phyloP scores from a whole-genome alignment of 2,113 vertebrate species.

The Halcyon malimbica region DNA sequence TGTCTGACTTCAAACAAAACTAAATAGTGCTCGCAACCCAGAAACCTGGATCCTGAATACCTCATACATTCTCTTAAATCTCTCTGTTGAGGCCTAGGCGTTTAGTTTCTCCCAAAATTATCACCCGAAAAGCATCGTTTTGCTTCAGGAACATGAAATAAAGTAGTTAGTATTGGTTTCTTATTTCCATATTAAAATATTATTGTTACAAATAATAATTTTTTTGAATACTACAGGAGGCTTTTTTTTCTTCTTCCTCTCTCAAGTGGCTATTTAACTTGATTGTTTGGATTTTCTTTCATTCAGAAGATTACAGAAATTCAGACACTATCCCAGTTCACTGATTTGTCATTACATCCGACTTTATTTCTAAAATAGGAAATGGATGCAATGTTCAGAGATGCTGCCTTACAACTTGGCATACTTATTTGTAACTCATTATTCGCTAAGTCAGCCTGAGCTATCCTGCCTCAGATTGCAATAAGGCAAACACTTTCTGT shows the following conservation, averaged over 20 bases:
- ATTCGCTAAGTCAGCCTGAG: neutral
- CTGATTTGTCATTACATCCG: neutral
- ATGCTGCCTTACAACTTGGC: neutral
- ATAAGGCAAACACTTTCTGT: neutral
- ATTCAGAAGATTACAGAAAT: neutral
- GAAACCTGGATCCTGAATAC: neutral
- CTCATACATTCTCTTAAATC: neutral
- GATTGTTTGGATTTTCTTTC: neutral
- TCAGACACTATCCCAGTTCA: neutral
- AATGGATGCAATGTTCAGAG: neutral
- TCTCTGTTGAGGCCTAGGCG: neutral
- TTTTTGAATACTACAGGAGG: neutral
- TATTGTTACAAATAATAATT: neutral
- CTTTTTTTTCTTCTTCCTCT: neutral
- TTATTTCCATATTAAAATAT: neutral
- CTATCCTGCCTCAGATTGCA: neutral
- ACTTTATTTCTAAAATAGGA: neutral
- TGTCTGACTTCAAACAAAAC: neutral
- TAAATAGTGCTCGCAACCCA: rapidly evolving
- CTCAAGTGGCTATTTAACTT: neutral
- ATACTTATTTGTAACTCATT: neutral
- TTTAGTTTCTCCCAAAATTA: neutral
- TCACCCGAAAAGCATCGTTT: neutral
- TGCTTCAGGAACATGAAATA: neutral
- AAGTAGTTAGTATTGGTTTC: neutral